A percentile compares a stretch with the other conserved stretches of the same genome.
Evolutionary conservation across 64 coral and sea anemone species (phyloP).

Genomic region (Porites australiensis): DNA sequence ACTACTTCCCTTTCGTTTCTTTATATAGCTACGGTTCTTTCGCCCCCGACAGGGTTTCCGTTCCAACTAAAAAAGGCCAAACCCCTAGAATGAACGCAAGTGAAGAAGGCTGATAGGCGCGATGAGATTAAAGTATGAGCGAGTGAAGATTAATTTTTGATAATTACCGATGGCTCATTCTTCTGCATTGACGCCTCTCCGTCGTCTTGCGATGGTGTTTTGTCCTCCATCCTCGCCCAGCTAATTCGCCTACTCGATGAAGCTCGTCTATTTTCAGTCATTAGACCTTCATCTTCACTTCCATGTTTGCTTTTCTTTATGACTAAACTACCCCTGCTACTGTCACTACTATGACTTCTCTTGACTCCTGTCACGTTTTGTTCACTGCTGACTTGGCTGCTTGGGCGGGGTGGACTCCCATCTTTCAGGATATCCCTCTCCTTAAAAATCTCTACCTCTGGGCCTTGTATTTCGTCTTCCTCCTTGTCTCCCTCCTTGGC

Average conservation of each 20-base stretch:
- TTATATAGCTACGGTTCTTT: too few relatives aligned
- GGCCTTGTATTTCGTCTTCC: not conserved
- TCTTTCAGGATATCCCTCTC: not conserved
- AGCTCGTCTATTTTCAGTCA: not conserved
- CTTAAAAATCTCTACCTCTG: not conserved
- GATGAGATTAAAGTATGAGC: too few relatives aligned
- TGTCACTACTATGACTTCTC: slow-evolving; percentile 4
- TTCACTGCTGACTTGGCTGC: not conserved
- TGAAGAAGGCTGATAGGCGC: too few relatives aligned
- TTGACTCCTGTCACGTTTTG: not conserved
- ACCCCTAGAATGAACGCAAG: too few relatives aligned
- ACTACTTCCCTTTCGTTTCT: too few relatives aligned
- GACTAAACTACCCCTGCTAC: not conserved
- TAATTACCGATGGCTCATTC: not conserved
- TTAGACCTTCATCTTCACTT: not conserved
- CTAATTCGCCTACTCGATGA: not conserved
- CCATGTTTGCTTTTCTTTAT: slow-evolving; percentile 19
- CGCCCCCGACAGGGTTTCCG: too few relatives aligned
- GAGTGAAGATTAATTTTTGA: not conserved
- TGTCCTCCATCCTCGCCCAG: not conserved
- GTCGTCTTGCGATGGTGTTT: not conserved
- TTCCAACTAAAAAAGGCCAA: too few relatives aligned
- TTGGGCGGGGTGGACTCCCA: not conserved
- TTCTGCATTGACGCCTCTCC: not conserved
- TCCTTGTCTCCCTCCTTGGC: not conserved